These are phyloP conservation scores for Actinemys pallida DNA, from an alignment of 2,113 vertebrate genomes.

Conservation along the genomic window DNA sequence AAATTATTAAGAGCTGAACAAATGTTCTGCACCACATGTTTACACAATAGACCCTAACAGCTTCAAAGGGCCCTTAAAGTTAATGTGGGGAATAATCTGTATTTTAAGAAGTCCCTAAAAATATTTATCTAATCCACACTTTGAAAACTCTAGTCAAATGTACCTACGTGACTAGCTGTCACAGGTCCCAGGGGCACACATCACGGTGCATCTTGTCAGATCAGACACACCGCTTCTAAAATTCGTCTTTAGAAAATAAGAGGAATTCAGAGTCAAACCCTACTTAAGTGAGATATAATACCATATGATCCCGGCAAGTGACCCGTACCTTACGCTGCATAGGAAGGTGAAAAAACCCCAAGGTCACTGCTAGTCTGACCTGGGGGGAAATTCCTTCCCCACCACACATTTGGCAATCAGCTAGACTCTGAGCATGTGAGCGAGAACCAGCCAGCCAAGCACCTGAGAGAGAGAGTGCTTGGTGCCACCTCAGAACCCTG, in stretches of 20 bases:
- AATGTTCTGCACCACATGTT: constrained; percentile 54
- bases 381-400: no score
- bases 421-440: no score
- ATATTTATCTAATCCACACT: constrained; percentile 69
- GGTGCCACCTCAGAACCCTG: no score
- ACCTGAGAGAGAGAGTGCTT: no score
- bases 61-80: constrained; percentile 67
- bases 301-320: no score
- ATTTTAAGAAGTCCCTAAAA: constrained; percentile 76
- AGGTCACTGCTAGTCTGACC: no score
- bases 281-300: background rate
- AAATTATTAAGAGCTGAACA: constrained; percentile 62
- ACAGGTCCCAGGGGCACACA: background rate
- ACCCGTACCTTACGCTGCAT: no score
- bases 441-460: no score
- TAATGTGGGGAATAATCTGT: constrained; percentile 71
- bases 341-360: no score
- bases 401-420: no score
- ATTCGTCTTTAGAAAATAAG: background rate
- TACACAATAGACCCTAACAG: constrained; percentile 69
- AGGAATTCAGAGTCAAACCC: background rate
- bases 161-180: background rate
- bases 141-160: constrained; percentile 28
- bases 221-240: rapidly evolving
- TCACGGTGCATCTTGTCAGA: rapidly evolving